phyloP scores from a whole-genome alignment of 2,797 vertebrate species.

The Schizopygopsis malacanthus region DNA sequence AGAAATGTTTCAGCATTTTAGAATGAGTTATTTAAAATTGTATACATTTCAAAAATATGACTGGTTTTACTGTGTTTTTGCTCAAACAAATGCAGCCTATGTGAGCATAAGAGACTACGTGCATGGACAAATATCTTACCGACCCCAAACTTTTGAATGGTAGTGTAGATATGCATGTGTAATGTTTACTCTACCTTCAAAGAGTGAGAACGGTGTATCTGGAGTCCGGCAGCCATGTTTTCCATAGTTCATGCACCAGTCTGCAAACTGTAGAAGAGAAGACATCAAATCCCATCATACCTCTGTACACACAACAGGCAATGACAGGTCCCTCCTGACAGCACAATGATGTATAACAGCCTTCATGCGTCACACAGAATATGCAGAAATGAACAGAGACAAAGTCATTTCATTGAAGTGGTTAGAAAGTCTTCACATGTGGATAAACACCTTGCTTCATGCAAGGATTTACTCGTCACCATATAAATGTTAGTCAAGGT shows the following conservation, averaged over 20 bases:
- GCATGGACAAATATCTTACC: no score
- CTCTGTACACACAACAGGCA: constrained; percentile 7
- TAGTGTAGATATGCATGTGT: background rate
- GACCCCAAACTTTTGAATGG: no score
- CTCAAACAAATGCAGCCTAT: background rate
- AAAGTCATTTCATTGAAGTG: background rate
- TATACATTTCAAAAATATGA: background rate
- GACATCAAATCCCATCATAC: constrained; percentile 26
- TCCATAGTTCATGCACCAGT: constrained; percentile 97
- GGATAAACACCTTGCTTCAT: background rate
- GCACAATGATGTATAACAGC: background rate
- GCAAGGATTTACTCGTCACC: background rate
- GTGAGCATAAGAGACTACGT: background rate
- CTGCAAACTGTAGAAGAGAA: constrained; percentile 85
- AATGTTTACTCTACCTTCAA: constrained; percentile 88
- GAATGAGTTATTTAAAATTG: background rate
- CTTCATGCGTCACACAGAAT: background rate
- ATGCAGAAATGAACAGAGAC: background rate
- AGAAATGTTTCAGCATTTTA: background rate
- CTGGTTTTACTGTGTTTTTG: background rate
- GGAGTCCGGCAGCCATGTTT: constrained; percentile 93
- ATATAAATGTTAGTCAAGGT: background rate
- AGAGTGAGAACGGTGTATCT: constrained; percentile 95
- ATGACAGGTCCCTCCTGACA: background rate
- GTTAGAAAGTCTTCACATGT: background rate